Conservation (phyloP, 2,888 invertebrate genomes). For the Nysson spinosus region DNA sequence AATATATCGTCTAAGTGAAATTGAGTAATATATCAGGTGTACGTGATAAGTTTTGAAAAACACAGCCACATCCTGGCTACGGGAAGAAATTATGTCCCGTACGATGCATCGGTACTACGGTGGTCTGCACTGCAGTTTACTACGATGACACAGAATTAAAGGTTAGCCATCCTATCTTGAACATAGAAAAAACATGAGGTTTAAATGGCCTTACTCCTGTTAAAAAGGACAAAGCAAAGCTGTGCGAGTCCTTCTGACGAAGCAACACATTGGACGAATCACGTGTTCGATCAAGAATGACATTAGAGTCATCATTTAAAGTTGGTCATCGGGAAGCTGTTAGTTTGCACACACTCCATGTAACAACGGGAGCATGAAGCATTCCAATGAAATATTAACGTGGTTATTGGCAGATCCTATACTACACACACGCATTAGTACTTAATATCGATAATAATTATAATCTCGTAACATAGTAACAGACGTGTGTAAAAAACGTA, state of each 20-base stretch:
- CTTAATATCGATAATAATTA: conserved; percentile 26
- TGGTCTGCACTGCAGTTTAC: too few species aligned
- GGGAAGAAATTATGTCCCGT: too few species aligned
- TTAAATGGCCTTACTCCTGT: too few species aligned
- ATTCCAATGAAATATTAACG: conserved; percentile 25
- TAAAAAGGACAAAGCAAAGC: conserved; percentile 19
- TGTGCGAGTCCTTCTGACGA: conserved; percentile 34
- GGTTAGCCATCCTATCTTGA: conserved; percentile 16
- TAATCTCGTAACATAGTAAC: conserved; percentile 23
- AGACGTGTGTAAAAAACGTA: conserved; percentile 9
- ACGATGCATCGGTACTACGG: too few species aligned
- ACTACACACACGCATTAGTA: conserved; percentile 53
- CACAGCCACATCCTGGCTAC: too few species aligned
- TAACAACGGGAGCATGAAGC: conserved; percentile 30
- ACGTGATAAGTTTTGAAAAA: too few species aligned
- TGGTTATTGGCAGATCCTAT: conserved; percentile 45
- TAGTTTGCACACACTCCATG: conserved; percentile 10
- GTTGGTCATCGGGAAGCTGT: conserved; percentile 28
- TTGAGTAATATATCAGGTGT: too few species aligned
- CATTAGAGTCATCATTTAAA: conserved; percentile 30
- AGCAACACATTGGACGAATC: conserved; percentile 70
- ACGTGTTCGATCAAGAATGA: conserved; percentile 40
- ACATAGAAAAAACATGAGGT: conserved; percentile 18
- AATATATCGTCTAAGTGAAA: too few species aligned
- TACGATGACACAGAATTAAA: conserved; percentile 8